Base-by-base conservation (phyloP, 2,888 invertebrate species). In the Sarcophaga rosellei region DNA sequence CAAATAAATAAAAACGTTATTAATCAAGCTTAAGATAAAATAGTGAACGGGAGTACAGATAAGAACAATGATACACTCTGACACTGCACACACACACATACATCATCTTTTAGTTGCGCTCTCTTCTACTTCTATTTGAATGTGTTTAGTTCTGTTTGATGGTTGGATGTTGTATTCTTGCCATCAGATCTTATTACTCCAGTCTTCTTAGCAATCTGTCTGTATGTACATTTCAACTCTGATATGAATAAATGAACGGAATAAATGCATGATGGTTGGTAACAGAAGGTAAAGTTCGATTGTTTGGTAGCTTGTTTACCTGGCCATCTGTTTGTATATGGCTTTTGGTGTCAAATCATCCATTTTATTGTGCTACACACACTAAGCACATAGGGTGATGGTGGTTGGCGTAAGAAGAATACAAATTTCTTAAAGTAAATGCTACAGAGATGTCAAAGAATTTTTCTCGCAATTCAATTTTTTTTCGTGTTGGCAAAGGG, bases 21-120 rank as follows among this genome's bases (percentile, higher is more conserved):
- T 86, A 86, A 86, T 86, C 84, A 86, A 84, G 83, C 77, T 86
- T 84, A 53, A 53, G 53, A 86, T n/a, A 20, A 53, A 72, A 65
- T 53, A 74, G 59, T 12, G 4, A 81, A 23, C 44, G 47, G 47
- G 63, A 25, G 57, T 59, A 78, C 45, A 74, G 45, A 65, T 44
- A 63, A 73, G 11, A 47, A 53, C 69, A 17, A 73, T 10, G n/a
- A 61, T 63, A 80, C 77, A 81, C 72, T 72, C 53, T 79, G 70
- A 11, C 20, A 79, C 57, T 35, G 57, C 57, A 73, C 76, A 62
- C 23, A 77, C 76, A 23, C 63, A 74, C 57, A 68, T 68, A 61
- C 76, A 73, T 82, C 63, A 79, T 84, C 20, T 75, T 79, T 15
- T 53, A 4, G 17, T 53, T 15, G 0, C 17, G 4, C 53, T n/a